A percentile compares a stretch with the other conserved stretches of the same genome.
Evolutionary conservation across 2,888 invertebrate genomes (phyloP).

Genomic region (Drosophila falleni): DNA sequence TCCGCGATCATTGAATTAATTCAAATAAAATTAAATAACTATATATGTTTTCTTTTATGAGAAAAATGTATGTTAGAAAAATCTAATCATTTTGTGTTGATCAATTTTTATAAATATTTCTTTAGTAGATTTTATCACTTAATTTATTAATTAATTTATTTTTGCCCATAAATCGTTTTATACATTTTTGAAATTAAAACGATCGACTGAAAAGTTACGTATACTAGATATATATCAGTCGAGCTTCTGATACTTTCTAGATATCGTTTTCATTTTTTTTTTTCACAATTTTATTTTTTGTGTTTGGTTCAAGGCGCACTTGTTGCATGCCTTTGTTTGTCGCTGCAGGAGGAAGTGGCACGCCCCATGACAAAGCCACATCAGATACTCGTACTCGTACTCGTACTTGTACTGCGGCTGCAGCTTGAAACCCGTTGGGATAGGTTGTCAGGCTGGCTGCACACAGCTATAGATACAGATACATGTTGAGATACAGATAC

Average conservation of each 20-base stretch:
- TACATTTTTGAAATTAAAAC: no score
- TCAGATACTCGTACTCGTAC: slow-evolving; percentile 1
- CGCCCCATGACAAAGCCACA: slow-evolving; percentile 49
- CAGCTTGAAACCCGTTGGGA: slow-evolving; percentile 75
- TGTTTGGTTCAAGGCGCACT: slow-evolving; percentile 70
- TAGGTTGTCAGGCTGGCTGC: slow-evolving; percentile 64
- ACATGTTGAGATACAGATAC: neutral
- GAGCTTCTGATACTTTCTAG: neutral
- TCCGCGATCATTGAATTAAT: no score
- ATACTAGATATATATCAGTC: neutral
- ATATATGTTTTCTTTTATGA: no score
- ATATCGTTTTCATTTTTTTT: no score
- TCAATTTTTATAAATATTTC: no score
- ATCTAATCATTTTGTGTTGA: no score
- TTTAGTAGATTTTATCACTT: no score
- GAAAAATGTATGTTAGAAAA: no score
- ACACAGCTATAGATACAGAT: neutral
- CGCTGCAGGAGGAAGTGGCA: slow-evolving; percentile 55
- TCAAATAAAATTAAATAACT: no score
- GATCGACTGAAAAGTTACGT: no score
- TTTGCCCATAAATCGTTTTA: no score
- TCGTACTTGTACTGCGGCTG: slow-evolving; percentile 28
- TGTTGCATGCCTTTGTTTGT: slow-evolving; percentile 63
- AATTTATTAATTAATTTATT: no score
- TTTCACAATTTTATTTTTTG: neutral